Percentiles rank a stretch among this genome's conserved stretches.
Conservation (phyloP, 2,113 vertebrate genomes). For the Bubo bubo region DNA sequence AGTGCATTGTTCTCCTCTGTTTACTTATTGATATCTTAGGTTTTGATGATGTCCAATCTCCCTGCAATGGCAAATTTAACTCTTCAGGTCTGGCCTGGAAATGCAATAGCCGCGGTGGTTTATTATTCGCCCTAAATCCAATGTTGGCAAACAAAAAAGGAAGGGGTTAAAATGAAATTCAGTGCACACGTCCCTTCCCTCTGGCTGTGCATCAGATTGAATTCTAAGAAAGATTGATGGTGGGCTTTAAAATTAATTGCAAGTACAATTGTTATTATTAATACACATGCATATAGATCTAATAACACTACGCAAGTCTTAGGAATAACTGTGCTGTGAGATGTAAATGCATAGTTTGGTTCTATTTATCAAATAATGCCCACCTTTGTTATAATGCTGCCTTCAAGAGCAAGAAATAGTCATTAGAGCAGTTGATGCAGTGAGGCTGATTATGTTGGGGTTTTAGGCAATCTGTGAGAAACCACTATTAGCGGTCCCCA, state of each 20-base stretch:
- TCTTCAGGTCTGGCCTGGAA: not conserved
- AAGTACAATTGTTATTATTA: constrained; percentile 63
- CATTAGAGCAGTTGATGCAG: not conserved
- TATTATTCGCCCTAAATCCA: not conserved
- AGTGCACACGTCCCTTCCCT: not conserved
- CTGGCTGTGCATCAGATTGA: constrained; percentile 49
- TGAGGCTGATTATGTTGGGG: not conserved
- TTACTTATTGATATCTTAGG: not conserved
- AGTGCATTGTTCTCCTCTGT: not conserved
- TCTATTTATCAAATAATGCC: not conserved
- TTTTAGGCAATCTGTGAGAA: not conserved
- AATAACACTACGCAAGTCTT: not conserved
- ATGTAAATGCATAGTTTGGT: not conserved
- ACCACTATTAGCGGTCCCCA: not conserved
- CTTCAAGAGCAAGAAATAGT: not conserved
- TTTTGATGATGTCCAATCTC: not conserved
- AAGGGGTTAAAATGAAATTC: constrained; percentile 4
- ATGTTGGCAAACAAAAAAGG: not conserved
- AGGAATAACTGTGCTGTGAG: not conserved
- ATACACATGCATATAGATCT: not conserved
- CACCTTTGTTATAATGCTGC: not conserved
- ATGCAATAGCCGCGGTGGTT: rapidly evolving
- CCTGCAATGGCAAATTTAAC: not conserved
- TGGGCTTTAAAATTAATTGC: constrained; percentile 66
- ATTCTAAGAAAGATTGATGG: constrained; percentile 59